These are phyloP conservation scores for Panulirus ornatus DNA, from an alignment of 1,140 invertebrate genomes.

Conservation along the genomic window DNA sequence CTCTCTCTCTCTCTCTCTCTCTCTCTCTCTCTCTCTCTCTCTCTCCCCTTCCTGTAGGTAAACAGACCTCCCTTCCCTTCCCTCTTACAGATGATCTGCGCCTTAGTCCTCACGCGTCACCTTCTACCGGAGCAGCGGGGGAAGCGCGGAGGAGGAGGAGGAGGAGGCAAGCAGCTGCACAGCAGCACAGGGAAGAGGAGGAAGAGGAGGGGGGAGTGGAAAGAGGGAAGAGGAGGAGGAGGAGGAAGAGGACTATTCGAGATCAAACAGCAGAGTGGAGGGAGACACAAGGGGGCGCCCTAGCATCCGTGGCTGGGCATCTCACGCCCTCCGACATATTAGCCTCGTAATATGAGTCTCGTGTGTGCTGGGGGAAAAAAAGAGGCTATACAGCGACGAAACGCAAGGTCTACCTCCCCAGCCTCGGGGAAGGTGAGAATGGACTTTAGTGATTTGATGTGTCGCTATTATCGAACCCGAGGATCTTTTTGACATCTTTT, in stretches of 20 bases:
- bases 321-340: not conserved
- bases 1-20: not conserved
- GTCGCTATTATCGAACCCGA: not conserved
- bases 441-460: not conserved
- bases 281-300: not conserved
- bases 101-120: not conserved
- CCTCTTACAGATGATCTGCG: not conserved
- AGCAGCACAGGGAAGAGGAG: not conserved
- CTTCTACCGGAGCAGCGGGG: not conserved
- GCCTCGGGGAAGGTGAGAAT: not conserved
- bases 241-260: not conserved
- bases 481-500: not conserved
- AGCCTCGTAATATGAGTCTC: not conserved
- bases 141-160: not conserved
- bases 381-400: not conserved
- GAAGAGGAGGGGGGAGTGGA: not conserved
- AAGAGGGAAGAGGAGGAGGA: not conserved
- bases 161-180: too few relatives aligned
- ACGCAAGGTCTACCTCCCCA: not conserved
- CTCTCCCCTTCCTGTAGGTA: not conserved
- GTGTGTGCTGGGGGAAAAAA: not conserved
- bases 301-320: not conserved
- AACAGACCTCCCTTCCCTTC: conserved; percentile 21
- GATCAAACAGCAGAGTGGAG: not conserved
- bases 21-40: not conserved